Base-by-base conservation (phyloP, 2,797 vertebrate species). In the Oryzias dopingdopingensis region DNA sequence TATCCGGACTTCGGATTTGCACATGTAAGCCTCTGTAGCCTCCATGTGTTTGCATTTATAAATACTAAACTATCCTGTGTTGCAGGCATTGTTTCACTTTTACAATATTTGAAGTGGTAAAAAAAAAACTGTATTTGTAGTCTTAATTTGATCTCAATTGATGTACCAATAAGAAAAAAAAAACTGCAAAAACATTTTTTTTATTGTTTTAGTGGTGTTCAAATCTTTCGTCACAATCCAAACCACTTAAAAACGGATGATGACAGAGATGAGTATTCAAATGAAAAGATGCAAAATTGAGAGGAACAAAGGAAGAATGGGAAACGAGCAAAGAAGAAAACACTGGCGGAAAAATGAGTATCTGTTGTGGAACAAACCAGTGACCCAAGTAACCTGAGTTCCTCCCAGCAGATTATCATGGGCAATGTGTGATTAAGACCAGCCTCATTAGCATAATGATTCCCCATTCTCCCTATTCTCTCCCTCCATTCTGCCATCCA, bases 361-460 rank as follows among this genome's bases (percentile, higher is more conserved):
- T 63, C 67, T 83, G 74, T 56, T 23, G 61, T 84, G 82, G 82
- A 87, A 85, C 73, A 81, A 90, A 91, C 92, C 85, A 79, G 71
- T 93, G 93, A 95, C 94, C 94, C 93, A 74, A 76, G 84, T 86
- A 83, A 88, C 88, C 88, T 59, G 75, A 81, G 86, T 78, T 84
- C 86, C 87, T 92, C 89, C 93, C 91, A 87, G 86, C 90, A 93
- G 93, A 95, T 95, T 95, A 93, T 91, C 88, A 82, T 82, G 81
- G 91, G 92, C 91, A 93, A 89, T 90, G 91, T 90, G 87, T 91
- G 93, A 92, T 93, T 95, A 95, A 91, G 90, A 91, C 84, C 72
- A 76, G 77, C 85, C 86, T 93, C 89, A 96, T 96, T 96, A 95
- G 92, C 94, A 98, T 97, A 96, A 96, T 94, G 94, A 96, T 94